Evolutionary conservation across 2,113 vertebrate genomes (phyloP), one percentile per base, ranked within the genome.

Genomic region (Hippopotamus amphibius): DNA sequence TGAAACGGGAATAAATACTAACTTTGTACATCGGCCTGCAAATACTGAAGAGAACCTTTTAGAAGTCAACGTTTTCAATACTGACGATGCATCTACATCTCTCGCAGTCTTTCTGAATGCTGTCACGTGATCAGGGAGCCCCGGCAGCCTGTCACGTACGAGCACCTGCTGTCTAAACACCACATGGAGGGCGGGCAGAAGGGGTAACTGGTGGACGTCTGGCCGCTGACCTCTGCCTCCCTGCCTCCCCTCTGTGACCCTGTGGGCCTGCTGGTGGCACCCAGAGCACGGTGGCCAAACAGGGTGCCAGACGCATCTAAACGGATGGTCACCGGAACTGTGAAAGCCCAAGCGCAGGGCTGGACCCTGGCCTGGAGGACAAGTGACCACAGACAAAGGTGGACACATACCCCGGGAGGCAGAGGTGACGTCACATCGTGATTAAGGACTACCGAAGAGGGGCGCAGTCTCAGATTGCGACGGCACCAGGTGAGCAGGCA

Each of bases 171-270:
- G 15, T 61, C 28, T 41, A 1, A 21, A 41, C 6, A 48, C 14
- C 69, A 33, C 79, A 5, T 28, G 2, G 13, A 15, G 14, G 33
- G 74, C 2, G 12, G 30, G 8, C 50, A 57, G 61, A 68, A 68
- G 48, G 2, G 8, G 21, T 48, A 6, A 9, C 6, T 24, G 26
- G 48, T 9, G 21, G 82, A 7, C 11, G 2, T 12, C 83, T 37
- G 48, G 61, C 71, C 8, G 2, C 41, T n/a, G 30, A 37, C 63
- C 57, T 41, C 81, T 9, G 26, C 26, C 46, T 37, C 68, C 37
- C 17, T 30, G 28, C 7, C 53, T 16, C n/a, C 7, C n/a, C 22
- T n/a, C 48, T 2, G 14, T 4, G 1, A 22, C 1, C 33, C 53
- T 14, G 30, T 7, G 48, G 79, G 68, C 30, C 53, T 77, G 46